phyloP scores from a whole-genome alignment of 2,113 vertebrate species.

The Tursiops truncatus region DNA sequence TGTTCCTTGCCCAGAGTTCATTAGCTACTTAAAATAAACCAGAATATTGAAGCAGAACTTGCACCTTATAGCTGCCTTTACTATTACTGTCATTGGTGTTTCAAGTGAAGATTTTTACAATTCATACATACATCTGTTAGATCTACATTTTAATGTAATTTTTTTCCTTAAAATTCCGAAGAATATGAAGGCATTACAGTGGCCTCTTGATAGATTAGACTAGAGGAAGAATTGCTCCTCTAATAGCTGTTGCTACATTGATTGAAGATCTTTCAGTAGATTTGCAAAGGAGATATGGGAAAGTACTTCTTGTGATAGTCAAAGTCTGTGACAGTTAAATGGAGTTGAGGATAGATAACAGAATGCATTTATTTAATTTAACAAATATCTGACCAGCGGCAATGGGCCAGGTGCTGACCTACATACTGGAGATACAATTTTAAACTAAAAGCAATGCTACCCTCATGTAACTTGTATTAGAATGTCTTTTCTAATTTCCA shows the following conservation, averaged over 20 bases:
- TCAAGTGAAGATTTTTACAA: background rate
- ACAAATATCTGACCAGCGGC: background rate
- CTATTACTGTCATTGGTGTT: background rate
- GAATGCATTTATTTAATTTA: background rate
- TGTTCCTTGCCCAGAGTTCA: background rate
- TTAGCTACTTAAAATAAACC: background rate
- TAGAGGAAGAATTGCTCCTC: background rate
- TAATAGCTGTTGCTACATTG: background rate
- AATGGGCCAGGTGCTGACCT: background rate
- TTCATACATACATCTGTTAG: background rate
- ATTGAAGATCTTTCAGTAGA: background rate
- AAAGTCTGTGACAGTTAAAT: background rate
- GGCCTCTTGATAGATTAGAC: background rate
- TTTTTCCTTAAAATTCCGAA: background rate
- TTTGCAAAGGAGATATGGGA: background rate
- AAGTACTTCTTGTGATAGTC: background rate
- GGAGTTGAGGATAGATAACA: background rate
- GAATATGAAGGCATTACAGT: background rate
- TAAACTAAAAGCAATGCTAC: background rate
- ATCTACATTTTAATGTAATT: background rate
- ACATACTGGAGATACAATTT: background rate
- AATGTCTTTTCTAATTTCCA: background rate
- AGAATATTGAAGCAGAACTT: slow-evolving; percentile 6
- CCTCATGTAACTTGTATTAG: background rate
- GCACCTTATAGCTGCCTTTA: background rate